Conservation (phyloP, 1,140 invertebrate species). For the Drosophila nannoptera region DNA sequence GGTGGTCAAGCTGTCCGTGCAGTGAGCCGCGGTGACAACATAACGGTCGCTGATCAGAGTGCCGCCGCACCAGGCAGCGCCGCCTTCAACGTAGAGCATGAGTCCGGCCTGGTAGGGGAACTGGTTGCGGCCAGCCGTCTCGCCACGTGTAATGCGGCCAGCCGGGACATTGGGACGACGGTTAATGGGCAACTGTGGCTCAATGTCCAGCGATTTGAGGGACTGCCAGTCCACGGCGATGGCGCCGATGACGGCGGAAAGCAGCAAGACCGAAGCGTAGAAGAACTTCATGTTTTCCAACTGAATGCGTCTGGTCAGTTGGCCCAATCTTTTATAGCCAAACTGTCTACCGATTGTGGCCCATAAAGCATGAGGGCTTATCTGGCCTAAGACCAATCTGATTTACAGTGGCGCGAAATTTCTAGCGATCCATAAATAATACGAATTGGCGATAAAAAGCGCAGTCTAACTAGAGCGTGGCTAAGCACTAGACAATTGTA, state of each 20-base stretch:
- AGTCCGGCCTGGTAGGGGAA: slow-evolving; percentile 81
- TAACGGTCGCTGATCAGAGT: slow-evolving; percentile 81
- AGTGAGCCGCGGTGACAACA: slow-evolving; percentile 84
- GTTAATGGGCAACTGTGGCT: slow-evolving; percentile 15
- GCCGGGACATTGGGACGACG: slow-evolving; percentile 7
- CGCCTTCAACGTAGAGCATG: slow-evolving; percentile 66
- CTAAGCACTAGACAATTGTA: too few species aligned
- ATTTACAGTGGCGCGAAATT: slow-evolving; percentile 21
- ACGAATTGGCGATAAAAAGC: neutral
- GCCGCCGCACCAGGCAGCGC: slow-evolving; percentile 81
- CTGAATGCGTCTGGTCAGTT: slow-evolving; percentile 16
- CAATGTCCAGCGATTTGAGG: slow-evolving; percentile 34
- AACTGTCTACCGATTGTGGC: too few species aligned
- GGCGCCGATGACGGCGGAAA: slow-evolving; percentile 22
- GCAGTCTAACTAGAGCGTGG: too few species aligned
- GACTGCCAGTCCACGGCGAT: slow-evolving; percentile 33
- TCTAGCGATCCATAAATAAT: neutral
- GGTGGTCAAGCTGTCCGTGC: slow-evolving; percentile 79
- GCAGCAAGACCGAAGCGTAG: slow-evolving; percentile 13
- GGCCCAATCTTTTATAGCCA: slow-evolving; percentile 35
- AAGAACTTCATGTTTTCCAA: slow-evolving; percentile 40
- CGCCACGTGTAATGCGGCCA: slow-evolving; percentile 66
- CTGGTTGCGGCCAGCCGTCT: slow-evolving; percentile 72
- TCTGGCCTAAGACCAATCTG: slow-evolving; percentile 9
- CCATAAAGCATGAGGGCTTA: slow-evolving; percentile 34